Base-by-base conservation (phyloP, 2,797 vertebrate species). In the Hypotaenidia philippensis region DNA sequence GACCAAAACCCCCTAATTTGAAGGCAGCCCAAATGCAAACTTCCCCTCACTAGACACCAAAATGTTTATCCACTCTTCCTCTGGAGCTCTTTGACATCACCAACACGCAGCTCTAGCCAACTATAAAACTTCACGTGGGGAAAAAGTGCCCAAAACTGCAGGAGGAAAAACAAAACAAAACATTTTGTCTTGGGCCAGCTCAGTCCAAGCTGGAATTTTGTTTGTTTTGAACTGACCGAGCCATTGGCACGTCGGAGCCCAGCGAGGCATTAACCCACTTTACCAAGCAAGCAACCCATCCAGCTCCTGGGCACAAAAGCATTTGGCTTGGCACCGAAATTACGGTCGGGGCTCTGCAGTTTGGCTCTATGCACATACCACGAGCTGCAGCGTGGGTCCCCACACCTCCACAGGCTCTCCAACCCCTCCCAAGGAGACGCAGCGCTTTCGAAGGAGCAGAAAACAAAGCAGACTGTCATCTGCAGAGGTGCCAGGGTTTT, bases 221-320 rank as follows among this genome's bases (percentile, higher is more conserved):
- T 89, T 96, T 92, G 81, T 50, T 95, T 90, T 92, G 86, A 95
- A 90, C 76, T 50, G 87, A 70, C 71, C 45, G 7, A 92, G 87
- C 76, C 11, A 1, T 1, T 74, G 87, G 40, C 8, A 2, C 2
- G 36, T 14, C 0, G 0, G 68, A 91, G 72, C 15, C 92, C 92
- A 89, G 90, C 1, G 8, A 94, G 78, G 86, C 77, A 45, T 92
- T 95, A 95, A 93, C 86, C 83, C 10, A 0, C 88, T 93, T 95
- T 49, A 47, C 80, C 52, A 49, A 87, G 81, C 89, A 36, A 41
- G 83, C 77, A 27, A 22, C 1, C 0, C 64, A 38, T 38, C 70
- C 91, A 59, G 69, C 55, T 91, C 83, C 91, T 18, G 56, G 77
- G 74, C 78, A 89, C 90, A 74, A 52, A 69, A 94, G 13, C 68